Conservation (phyloP, 2,113 vertebrate genomes). For the Heloderma charlesbogerti region DNA sequence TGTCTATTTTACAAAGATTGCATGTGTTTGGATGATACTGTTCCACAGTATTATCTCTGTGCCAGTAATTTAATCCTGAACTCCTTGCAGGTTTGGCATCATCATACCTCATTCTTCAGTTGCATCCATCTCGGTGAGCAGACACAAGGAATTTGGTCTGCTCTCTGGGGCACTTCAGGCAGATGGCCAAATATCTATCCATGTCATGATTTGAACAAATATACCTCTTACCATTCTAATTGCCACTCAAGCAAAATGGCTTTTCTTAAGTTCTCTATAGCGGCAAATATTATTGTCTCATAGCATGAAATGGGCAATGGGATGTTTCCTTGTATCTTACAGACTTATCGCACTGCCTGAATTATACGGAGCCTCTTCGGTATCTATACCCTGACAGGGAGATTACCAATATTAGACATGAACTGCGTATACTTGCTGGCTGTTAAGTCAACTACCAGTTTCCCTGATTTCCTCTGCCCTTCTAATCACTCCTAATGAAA, state of each 20-base stretch:
- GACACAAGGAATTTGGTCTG: not conserved
- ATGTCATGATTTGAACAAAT: not conserved
- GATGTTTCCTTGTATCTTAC: conserved; percentile 5
- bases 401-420: not conserved
- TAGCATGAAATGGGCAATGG: not conserved
- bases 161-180: not conserved
- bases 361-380: not conserved
- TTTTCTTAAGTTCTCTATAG: not conserved
- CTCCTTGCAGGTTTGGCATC: conserved; percentile 1
- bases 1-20: not conserved
- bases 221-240: not conserved
- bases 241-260: not conserved
- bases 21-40: too few relatives aligned
- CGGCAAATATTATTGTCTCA: not conserved
- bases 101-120: not conserved
- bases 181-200: not conserved
- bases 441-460: not conserved
- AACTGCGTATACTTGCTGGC: not conserved
- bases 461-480: conserved; percentile 1
- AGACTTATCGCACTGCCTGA: not conserved
- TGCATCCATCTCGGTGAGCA: not conserved
- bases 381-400: not conserved
- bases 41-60: not conserved
- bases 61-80: not conserved
- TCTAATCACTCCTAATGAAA: not conserved